Evolutionary conservation across 2,888 invertebrate genomes (phyloP).

Genomic region (Andrena fulva): DNA sequence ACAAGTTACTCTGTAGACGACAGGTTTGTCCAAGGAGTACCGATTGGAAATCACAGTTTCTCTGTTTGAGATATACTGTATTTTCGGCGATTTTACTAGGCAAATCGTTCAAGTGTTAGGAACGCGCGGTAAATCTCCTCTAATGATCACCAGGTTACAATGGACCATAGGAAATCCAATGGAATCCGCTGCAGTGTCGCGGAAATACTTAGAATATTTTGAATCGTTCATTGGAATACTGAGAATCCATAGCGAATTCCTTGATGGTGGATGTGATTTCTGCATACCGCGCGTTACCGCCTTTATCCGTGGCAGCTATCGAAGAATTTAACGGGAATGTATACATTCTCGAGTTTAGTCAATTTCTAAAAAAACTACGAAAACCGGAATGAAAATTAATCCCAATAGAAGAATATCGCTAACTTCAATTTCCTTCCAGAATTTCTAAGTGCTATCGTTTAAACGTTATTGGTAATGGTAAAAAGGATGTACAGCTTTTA

Average conservation of each 20-base stretch:
- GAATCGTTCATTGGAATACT: conserved; percentile 38
- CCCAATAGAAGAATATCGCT: no score
- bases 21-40: background rate
- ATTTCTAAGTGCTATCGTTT: no score
- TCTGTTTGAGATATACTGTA: no score
- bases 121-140: conserved; percentile 27
- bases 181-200: conserved; percentile 13
- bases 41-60: background rate
- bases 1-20: background rate
- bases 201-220: conserved; percentile 45
- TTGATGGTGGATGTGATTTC: conserved; percentile 7
- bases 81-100: background rate
- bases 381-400: background rate
- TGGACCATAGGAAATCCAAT: conserved; percentile 25
- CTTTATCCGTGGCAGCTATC: background rate
- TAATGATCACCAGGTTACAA: conserved; percentile 41
- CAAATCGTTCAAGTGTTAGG: background rate
- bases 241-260: conserved; percentile 29
- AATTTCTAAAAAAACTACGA: background rate
- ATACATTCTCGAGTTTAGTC: background rate
- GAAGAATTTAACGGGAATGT: background rate
- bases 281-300: background rate
- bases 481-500: background rate
- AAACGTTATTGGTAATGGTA: background rate
- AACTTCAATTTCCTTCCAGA: no score